Evolutionary conservation across 2,113 vertebrate genomes (phyloP), one percentile per base, ranked within the genome.

Genomic region (Manacus vitellinus): DNA sequence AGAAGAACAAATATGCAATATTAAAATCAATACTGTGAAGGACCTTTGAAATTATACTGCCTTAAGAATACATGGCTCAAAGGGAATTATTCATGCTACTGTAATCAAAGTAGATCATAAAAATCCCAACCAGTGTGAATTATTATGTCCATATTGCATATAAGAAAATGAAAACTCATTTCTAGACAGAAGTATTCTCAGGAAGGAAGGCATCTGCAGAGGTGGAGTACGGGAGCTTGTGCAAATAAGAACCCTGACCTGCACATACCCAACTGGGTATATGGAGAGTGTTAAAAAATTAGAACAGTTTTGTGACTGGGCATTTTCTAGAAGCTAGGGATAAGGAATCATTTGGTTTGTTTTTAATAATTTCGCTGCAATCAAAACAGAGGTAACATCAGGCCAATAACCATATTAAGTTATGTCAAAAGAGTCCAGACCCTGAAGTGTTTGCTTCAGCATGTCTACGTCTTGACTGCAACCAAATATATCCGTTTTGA

Each of bases 31-130:
- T 77, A 74, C 35, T 59, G 19, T 81, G 68, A 77, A 74, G 33
- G 73, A 92, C 76, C 22, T 86, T 89, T 91, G 61, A 91, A 96
- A 87, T 94, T 51, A 81, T 61, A 56, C 74, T 83, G n/a, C 51
- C 27, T 84, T 73, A 78, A 77, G 39, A 89, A 74, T 58, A 33
- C 25, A 6, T 71, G 72, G 13, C 61, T 92, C 56, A 72, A 61
- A 71, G 28, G 30, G 24, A 89, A 61, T 94, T 75, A 61, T 84
- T 86, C 59, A 14, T 61, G 30, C 54, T 88, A 12, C 27, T 77
- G 76, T 77, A 77, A 84, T 81, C 46, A 58, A 92, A 94, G 46
- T 14, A 71, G 41, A 77, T 76, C n/a, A 44, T 18, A 46, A 85
- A 79, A 81, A 79, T 83, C 59, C 85, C 68, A 79, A 9, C 51